Percentiles rank a stretch among this genome's conserved stretches.
Conservation (phyloP, 2,888 invertebrate species). For the Cerceris ruficornis region DNA sequence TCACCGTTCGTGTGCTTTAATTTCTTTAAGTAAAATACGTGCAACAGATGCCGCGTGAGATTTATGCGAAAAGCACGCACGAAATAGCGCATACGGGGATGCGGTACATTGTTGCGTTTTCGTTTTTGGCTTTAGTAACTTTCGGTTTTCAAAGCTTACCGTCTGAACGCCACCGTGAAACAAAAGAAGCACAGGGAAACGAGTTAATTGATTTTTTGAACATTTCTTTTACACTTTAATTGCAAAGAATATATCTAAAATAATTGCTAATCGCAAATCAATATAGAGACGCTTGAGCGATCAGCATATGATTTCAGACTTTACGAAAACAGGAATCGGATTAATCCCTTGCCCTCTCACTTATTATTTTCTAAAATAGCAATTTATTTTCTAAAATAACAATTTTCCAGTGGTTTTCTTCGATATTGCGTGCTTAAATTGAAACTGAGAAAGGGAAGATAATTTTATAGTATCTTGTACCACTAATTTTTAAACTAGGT, state of each 20-base stretch:
- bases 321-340: too few species aligned
- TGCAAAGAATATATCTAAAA: conserved; percentile 16
- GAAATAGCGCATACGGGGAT: conserved; percentile 51
- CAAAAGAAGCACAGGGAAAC: conserved; percentile 61
- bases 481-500: too few species aligned
- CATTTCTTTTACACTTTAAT: not conserved
- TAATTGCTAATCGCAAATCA: conserved; percentile 53
- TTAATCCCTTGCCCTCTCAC: too few species aligned
- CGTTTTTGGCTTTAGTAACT: conserved; percentile 20
- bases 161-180: conserved; percentile 78
- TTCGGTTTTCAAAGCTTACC: conserved; percentile 73
- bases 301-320: not conserved
- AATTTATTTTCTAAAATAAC: too few species aligned
- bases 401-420: too few species aligned
- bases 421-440: too few species aligned
- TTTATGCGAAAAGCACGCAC: conserved; percentile 58
- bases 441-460: too few species aligned
- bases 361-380: too few species aligned
- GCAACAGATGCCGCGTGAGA: conserved; percentile 52
- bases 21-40: conserved; percentile 46
- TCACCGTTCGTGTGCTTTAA: conserved; percentile 9
- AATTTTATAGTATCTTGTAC: too few species aligned
- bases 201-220: conserved; percentile 60
- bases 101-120: not conserved
- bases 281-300: not conserved